phyloP scores from a whole-genome alignment of 2,797 vertebrate species.

The Picus viridis region DNA sequence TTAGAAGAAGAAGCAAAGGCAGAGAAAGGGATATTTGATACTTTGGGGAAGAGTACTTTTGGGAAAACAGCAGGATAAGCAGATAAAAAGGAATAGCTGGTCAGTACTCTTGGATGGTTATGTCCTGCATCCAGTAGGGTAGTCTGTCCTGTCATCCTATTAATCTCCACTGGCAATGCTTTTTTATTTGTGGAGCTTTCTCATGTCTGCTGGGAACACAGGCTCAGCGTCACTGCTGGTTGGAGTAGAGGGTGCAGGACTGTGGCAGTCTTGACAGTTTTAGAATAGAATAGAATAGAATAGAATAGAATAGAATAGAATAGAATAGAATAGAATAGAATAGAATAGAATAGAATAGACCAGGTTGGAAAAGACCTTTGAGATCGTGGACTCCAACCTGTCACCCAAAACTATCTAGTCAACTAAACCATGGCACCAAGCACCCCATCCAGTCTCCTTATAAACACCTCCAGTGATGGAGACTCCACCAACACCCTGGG shows the following conservation, averaged over 20 bases:
- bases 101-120: not conserved
- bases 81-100: not conserved
- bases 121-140: not conserved
- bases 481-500: too few relatives aligned
- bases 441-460: too few relatives aligned
- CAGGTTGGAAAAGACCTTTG: too few relatives aligned
- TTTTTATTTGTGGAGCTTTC: not conserved
- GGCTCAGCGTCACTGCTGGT: not conserved
- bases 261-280: not conserved
- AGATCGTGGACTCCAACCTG: too few relatives aligned
- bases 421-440: too few relatives aligned
- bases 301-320: too few relatives aligned
- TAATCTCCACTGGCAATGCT: not conserved
- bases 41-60: not conserved
- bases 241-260: rapidly evolving
- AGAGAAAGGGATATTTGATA: not conserved
- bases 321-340: too few relatives aligned
- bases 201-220: not conserved
- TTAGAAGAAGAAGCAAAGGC: not conserved
- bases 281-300: not conserved
- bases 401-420: too few relatives aligned
- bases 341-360: too few relatives aligned
- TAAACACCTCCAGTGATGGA: too few relatives aligned
- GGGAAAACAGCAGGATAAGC: not conserved
- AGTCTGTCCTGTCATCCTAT: not conserved